Base-by-base conservation (phyloP, 2,797 vertebrate species). In the Podarcis lilfordi region DNA sequence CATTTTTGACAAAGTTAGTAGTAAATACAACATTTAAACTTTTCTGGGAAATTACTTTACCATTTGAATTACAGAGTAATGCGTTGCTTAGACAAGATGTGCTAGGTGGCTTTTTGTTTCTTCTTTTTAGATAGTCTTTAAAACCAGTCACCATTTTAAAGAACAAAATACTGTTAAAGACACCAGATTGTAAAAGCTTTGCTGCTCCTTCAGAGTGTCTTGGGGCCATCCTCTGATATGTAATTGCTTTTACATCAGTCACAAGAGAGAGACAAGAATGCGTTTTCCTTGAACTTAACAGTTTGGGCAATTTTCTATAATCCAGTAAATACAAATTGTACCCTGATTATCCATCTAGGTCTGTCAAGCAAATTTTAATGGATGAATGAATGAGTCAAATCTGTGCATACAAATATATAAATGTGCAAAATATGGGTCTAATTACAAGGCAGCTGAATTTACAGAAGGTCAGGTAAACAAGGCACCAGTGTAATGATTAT, bases 381-480 rank as follows among this genome's bases (percentile, higher is more conserved):
- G 97, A 97, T 97, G 97, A 97, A 95, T 97, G 97, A 97, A 94
- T 97, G 96, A 97, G 96, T 97, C 96, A 96, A 96, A 96, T 97
- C 94, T 95, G 90, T 96, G 95, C 95, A 91, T 95, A 95, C 95
- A 96, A 97, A 96, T 97, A 96, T 85, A 97, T 95, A 97, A 97
- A 97, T 97, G 96, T 97, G 97, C 95, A 97, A 97, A 98, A 97
- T 96, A 95, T 96, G 96, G 95, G 96, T 96, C 97, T 98, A 97
- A 97, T 98, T 98, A 97, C 95, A 96, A 97, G 96, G 97, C 96
- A 97, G 96, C 95, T 97, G 95, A 97, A 97, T 97, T 97, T 97
- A 97, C 95, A 96, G 95, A 94, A 96, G 97, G 97, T 97, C 97
- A 97, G 96, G 96, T 97, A 98, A 98, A 98, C 97, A 98, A 97